Conservation (phyloP, 2,888 invertebrate species). For the Zaprionus obscuricornis region DNA sequence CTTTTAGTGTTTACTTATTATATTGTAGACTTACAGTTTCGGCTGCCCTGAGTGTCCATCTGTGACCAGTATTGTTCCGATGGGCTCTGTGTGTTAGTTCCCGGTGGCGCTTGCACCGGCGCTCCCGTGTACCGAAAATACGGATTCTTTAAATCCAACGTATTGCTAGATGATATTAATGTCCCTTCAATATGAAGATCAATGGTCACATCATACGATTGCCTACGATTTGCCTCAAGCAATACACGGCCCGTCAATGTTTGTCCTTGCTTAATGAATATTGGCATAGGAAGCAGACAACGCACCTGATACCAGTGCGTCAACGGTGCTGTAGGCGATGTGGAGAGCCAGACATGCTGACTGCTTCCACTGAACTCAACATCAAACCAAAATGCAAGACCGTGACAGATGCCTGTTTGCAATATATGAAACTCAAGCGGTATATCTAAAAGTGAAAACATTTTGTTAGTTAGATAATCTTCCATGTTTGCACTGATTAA, state of each 20-base stretch:
- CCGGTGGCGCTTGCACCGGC: slow-evolving; percentile 96
- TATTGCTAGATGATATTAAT: slow-evolving; percentile 92
- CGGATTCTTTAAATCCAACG: slow-evolving; percentile 98
- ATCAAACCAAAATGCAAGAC: slow-evolving; percentile 99
- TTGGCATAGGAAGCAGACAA: slow-evolving; percentile 95
- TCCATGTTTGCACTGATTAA: background rate
- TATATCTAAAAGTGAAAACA: slow-evolving; percentile 86
- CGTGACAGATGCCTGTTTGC: slow-evolving; percentile 97
- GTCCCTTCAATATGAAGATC: slow-evolving; percentile 96
- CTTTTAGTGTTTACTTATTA: background rate
- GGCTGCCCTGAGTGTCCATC: slow-evolving; percentile 88
- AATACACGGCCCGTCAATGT: slow-evolving; percentile 93
- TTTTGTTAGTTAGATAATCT: background rate
- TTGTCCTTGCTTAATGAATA: slow-evolving; percentile 97
- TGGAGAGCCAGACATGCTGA: slow-evolving; percentile 97
- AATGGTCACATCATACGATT: slow-evolving; percentile 99
- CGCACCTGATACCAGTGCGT: slow-evolving; percentile 99
- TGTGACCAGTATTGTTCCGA: slow-evolving; percentile 96
- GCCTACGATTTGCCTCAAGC: slow-evolving; percentile 96
- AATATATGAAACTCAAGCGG: slow-evolving; percentile 96
- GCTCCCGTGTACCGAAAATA: slow-evolving; percentile 98
- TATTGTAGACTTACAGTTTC: slow-evolving; percentile 78
- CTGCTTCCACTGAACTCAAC: slow-evolving; percentile 96
- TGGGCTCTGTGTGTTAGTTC: slow-evolving; percentile 94
- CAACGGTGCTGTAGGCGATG: slow-evolving; percentile 98